Evolutionary conservation across 2,888 invertebrate genomes (phyloP).

Genomic region (Hypolimnas misippus): DNA sequence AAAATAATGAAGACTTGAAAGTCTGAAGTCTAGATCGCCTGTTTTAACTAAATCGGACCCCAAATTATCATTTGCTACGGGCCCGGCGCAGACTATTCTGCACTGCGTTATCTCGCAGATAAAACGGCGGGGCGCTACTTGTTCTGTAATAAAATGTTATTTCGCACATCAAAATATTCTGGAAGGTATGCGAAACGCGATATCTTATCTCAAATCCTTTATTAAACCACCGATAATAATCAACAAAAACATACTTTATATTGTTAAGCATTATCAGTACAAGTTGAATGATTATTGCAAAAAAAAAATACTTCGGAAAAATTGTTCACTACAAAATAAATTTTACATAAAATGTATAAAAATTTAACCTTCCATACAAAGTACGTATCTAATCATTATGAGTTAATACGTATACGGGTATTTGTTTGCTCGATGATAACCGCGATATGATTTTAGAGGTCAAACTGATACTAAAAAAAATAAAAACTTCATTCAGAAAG

Average conservation of each 20-base stretch:
- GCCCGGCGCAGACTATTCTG: too few species aligned
- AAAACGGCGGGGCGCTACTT: too few species aligned
- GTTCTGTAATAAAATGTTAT: neutral
- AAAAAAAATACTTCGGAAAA: too few species aligned
- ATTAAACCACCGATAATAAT: slow-evolving; percentile 22
- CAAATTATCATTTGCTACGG: too few species aligned
- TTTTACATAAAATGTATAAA: neutral
- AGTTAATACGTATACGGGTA: slow-evolving; percentile 5
- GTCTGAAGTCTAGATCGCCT: too few species aligned
- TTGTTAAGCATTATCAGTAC: slow-evolving; percentile 14
- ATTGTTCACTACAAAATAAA: too few species aligned
- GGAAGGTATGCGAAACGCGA: neutral
- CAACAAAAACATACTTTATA: slow-evolving; percentile 20
- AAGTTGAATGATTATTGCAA: neutral
- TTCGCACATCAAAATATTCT: slow-evolving; percentile 1
- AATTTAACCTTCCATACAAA: neutral
- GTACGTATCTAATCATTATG: neutral
- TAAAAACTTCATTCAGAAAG: neutral
- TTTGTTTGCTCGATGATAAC: slow-evolving; percentile 1
- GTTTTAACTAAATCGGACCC: too few species aligned
- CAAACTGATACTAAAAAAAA: neutral
- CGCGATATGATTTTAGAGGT: slow-evolving; percentile 6
- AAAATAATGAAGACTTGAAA: neutral
- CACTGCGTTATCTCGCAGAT: too few species aligned
- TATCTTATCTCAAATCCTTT: slow-evolving; percentile 32